Base-by-base conservation (phyloP, 2,113 vertebrate species). In the Ahaetulla prasina region DNA sequence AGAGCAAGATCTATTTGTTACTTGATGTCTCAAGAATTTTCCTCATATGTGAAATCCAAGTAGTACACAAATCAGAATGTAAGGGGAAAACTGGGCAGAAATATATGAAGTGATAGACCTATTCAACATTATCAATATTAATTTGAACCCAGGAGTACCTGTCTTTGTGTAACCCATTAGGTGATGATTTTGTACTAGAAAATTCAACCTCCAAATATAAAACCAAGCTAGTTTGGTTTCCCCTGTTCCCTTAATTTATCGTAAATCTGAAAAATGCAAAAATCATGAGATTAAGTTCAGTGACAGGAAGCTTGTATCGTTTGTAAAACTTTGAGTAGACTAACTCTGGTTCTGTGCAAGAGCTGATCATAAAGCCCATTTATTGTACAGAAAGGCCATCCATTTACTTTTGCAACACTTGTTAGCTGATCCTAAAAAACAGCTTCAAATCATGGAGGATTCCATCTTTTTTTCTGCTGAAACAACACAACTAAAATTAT, bases 1-100 rank as follows among this genome's bases (percentile, higher is more conserved):
- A 90, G 93, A 93, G 30, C 94, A 96, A 95, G 93, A 93, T 92
- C 94, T 97, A 93, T 97, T 97, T 97, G 96, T 97, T 95, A 97
- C 92, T 90, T 94, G 95, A 96, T 95, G 95, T 93, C 91, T 50
- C 87, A 94, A 95, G 92, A 95, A 95, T 96, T 96, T 91, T 94
- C 94, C 93, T 94, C 90, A 87, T 90, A 94, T 39, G 94, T 93
- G 92, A 97, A 97, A 96, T 85, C 87, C 85, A 95, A 97, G 96
- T 93, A 89, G 93, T n/a, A n/a, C 0, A 85, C 87, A 94, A 47
- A 93, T 93, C 94, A 1, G 27, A 96, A 96, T 97, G 96, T 96
- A 95, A 68, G 87, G 94, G 96, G 18, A 96, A 96, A 94, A 90
- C 94, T 96, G 22, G 85, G 95, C 96, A 91, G 92, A 95, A 97